Evolutionary conservation across 1,140 invertebrate species (phyloP).

Genomic region (Antheraea pernyi): DNA sequence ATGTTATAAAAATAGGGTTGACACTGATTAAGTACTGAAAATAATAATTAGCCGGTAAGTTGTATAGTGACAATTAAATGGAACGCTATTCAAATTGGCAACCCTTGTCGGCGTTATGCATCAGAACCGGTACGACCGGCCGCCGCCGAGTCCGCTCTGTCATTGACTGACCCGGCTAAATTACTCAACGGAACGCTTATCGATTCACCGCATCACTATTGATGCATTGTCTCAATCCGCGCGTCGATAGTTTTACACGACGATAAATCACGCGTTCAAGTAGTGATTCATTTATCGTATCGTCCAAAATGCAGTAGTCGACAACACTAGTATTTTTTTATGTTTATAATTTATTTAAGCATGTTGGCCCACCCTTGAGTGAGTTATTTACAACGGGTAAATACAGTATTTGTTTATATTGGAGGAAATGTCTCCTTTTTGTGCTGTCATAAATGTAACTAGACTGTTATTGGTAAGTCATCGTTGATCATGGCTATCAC

Average conservation of each 20-base stretch:
- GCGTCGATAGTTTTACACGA: slow-evolving; percentile 28
- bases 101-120: slow-evolving; percentile 22
- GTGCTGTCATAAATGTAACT: too few relatives aligned
- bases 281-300: slow-evolving; percentile 11
- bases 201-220: slow-evolving; percentile 44
- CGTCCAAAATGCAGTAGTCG: too few relatives aligned
- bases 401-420: too few relatives aligned
- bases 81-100: slow-evolving; percentile 11
- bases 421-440: too few relatives aligned
- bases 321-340: too few relatives aligned
- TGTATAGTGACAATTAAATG: background rate
- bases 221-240: slow-evolving; percentile 47
- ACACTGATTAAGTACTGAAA: background rate
- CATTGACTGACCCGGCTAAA: slow-evolving; percentile 35
- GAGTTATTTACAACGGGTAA: too few relatives aligned
- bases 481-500: too few relatives aligned
- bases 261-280: slow-evolving; percentile 30
- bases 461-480: too few relatives aligned
- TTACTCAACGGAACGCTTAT: slow-evolving; percentile 50
- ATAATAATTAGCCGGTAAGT: background rate
- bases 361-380: too few relatives aligned
- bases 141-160: slow-evolving; percentile 28
- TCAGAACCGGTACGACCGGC: slow-evolving; percentile 42
- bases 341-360: too few relatives aligned
- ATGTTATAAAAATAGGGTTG: background rate